Evolutionary conservation across 1,140 invertebrate genomes (phyloP), one percentile per base, ranked within the genome.

Genomic region (Cydia strobilella): DNA sequence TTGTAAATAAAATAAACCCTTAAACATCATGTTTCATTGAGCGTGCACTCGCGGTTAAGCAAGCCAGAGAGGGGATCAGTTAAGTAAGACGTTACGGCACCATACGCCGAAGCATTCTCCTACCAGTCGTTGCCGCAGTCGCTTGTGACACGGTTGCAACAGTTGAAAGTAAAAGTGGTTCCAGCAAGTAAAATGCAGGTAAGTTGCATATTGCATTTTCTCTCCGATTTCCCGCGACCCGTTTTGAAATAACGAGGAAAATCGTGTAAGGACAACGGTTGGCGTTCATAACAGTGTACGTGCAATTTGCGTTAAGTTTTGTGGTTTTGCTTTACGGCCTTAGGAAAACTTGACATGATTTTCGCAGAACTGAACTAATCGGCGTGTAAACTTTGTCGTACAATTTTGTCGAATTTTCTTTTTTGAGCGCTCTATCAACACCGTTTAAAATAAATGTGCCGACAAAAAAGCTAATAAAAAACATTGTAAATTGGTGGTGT

Each of bases 31-130:
- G 63, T 66, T 66, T 66, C 63, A 66, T 66, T 66, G 25, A 31
- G 73, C 71, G 42, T 73, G 65, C 74, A 48, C 71, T 65, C 23
- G 74, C 69, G 73, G 76, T 77, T 76, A 75, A 77, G 74, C 78
- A 72, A 72, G 42, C 18, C 69, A 82, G 73, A 86, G 86, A 66
- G 86, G 84, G 88, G 84, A 79, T 76, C 75, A 78, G 86, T 92
- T 92, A 87, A 90, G 89, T 90, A 92, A 92, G 89, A 85, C 82
- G 86, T 92, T 92, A 90, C 87, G 81, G 82, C 85, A 92, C 75
- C 54, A 48, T 39, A 35, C 71, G 74, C 76, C 51, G 80, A 79
- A 84, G 77, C 88, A 90, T 84, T 90, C 88, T 81, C 86, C 82
- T 85, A 77, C 77, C 80, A 84, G 77, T 80, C 84, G 81, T 72